Conservation (phyloP, 2,888 invertebrate genomes). For the Alcis repandata region DNA sequence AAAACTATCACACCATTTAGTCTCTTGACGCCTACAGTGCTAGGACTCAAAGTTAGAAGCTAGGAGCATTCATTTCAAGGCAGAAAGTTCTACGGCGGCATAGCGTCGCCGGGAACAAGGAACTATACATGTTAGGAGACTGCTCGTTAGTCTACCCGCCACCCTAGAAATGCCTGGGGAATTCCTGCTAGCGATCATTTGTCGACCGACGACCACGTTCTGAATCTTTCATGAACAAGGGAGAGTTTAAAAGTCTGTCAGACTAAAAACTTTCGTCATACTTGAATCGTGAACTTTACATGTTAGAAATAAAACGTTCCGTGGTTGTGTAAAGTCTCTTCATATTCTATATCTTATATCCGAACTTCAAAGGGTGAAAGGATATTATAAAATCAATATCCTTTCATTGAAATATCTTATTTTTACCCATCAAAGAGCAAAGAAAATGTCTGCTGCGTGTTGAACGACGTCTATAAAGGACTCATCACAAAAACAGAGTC, state of each 20-base stretch:
- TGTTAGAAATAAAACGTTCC: background rate
- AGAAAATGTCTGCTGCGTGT: conserved; percentile 18
- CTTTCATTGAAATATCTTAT: conserved; percentile 15
- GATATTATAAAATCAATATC: conserved; percentile 7
- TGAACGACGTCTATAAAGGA: conserved; percentile 35
- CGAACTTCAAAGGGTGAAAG: background rate
- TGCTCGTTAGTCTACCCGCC: conserved; percentile 62
- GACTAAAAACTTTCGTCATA: conserved; percentile 28
- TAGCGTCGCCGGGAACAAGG: background rate
- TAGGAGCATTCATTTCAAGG: conserved; percentile 1
- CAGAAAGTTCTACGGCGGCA: background rate
- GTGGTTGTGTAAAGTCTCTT: background rate
- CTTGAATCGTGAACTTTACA: background rate
- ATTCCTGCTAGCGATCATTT: conserved; percentile 60
- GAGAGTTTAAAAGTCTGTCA: conserved; percentile 38
- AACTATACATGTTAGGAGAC: conserved; percentile 54
- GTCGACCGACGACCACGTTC: conserved; percentile 60
- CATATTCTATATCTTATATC: background rate
- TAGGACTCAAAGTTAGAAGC: background rate
- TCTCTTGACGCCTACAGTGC: background rate
- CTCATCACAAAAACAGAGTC: conserved; percentile 40
- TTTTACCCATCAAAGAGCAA: conserved; percentile 13
- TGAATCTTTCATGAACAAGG: conserved; percentile 63
- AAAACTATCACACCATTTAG: background rate
- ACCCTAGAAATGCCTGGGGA: conserved; percentile 53